Base-by-base conservation (phyloP, 2,797 vertebrate species). In the Thunnus albacares region DNA sequence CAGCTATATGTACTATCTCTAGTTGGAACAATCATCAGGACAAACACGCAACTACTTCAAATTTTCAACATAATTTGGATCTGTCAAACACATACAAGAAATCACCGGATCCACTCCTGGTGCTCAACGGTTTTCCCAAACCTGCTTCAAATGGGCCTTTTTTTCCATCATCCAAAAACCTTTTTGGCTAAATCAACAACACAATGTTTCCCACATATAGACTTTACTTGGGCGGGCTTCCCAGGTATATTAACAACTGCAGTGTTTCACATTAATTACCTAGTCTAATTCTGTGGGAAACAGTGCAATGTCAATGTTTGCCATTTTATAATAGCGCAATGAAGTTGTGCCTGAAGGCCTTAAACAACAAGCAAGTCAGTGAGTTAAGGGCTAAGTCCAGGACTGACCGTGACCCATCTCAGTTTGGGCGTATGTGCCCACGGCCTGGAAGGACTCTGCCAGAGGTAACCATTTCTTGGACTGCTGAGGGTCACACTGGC, bases 331-430 rank as follows among this genome's bases (percentile, higher is more conserved):
- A 69, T 1, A 52, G 14, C 2, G 59, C 3, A 20, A 26, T 26
- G 4, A 45, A 30, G 3, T 24, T 56, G 3, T 22, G 4, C 71
- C 57, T 56, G 45, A 73, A 61, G 67, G 61, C 49, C 47, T 65
- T 35, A 6, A 59, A 41, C 26, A 71, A 75, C 1, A 53, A 73
- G 30, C 15, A 56, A 52, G 9, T 71, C 6, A 28, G 60, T 49
- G 24, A 52, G 1, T 71, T 49, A 38, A 43, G 41, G 15, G 45
- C 65, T 66, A 65, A 65, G 51, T 87, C 81, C 75, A 85, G 77
- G 93, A 99, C 97, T 99, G 95, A 99, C 98, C 96, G 94, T 99
- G 98, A 88, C 97, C 98, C 95, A 99, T 51, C 90, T 99, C 98
- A 75, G 98, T 98, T 94, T 99, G 98, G 90, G 97, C 97, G 89